Conservation (phyloP, 2,113 vertebrate species). For the Ptilonorhynchus violaceus region DNA sequence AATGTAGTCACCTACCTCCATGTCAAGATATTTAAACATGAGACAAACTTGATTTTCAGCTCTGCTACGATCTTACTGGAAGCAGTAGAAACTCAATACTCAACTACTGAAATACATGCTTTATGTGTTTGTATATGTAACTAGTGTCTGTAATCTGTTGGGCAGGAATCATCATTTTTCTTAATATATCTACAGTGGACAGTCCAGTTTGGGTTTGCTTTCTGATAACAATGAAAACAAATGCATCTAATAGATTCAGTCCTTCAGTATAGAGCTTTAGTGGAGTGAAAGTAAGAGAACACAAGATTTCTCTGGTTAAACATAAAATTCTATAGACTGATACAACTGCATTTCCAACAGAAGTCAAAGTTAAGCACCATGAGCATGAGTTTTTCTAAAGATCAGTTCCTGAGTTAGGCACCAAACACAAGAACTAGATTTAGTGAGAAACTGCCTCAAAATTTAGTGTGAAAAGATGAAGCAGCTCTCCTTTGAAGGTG, state of each 20-base stretch:
- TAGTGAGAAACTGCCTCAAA: background rate
- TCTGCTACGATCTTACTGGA: background rate
- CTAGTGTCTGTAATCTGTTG: background rate
- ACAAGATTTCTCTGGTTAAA: background rate
- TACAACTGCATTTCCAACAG: background rate
- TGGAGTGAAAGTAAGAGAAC: background rate
- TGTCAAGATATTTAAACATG: background rate
- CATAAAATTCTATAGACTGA: background rate
- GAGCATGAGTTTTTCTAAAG: background rate
- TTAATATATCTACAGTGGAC: background rate
- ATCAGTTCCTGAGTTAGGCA: background rate
- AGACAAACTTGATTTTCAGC: background rate
- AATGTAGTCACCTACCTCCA: background rate
- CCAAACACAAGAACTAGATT: background rate
- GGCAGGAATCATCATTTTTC: background rate
- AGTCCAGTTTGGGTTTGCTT: background rate
- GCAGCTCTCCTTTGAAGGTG: background rate
- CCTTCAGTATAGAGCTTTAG: background rate
- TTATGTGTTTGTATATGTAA: background rate
- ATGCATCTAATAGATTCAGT: background rate
- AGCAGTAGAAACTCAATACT: background rate
- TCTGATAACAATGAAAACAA: background rate
- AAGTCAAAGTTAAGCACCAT: background rate
- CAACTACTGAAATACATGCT: background rate
- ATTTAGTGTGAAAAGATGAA: background rate